Percentiles rank a stretch among this genome's conserved stretches.
These are phyloP conservation scores for Leucophenga varia DNA, from an alignment of 1,140 invertebrate genomes.

Conservation along the genomic window DNA sequence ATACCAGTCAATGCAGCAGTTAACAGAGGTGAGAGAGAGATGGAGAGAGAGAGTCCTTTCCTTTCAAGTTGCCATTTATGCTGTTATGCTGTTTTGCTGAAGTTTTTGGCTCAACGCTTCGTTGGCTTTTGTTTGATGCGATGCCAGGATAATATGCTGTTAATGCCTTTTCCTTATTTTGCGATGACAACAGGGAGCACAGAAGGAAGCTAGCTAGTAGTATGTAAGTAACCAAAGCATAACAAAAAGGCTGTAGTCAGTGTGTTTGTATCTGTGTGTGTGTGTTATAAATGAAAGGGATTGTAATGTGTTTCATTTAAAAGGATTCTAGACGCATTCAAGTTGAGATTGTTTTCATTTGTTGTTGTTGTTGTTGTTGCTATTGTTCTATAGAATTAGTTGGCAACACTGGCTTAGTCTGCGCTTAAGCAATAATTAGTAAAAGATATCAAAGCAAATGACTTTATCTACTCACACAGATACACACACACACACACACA, in stretches of 20 bases:
- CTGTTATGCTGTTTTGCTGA: conserved; percentile 23
- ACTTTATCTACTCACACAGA: conserved; percentile 41
- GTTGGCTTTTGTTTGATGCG: conserved; percentile 45
- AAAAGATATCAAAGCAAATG: conserved; percentile 52
- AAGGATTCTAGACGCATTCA: conserved; percentile 48
- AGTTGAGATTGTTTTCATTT: conserved; percentile 50
- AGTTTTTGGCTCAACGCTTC: conserved; percentile 33
- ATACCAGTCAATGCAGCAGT: too few species aligned
- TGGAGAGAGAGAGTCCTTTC: too few species aligned
- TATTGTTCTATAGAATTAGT: too few species aligned
- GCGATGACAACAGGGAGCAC: too few species aligned
- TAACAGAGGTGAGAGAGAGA: too few species aligned
- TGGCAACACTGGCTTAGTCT: conserved; percentile 37
- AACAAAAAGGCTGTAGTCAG: conserved; percentile 27
- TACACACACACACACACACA: conserved; percentile 4
- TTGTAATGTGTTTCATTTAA: too few species aligned
- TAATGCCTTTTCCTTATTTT: conserved; percentile 27
- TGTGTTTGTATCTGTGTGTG: conserved; percentile 4
- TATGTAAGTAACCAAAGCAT: background rate
- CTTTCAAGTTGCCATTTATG: too few species aligned
- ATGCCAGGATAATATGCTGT: conserved; percentile 45
- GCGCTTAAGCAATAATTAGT: conserved; percentile 48
- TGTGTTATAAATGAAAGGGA: too few species aligned
- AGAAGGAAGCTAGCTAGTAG: background rate
- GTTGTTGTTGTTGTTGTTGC: conserved; percentile 16